Evolutionary conservation across 1,140 invertebrate genomes (phyloP).

Genomic region (Araneus ventricosus): DNA sequence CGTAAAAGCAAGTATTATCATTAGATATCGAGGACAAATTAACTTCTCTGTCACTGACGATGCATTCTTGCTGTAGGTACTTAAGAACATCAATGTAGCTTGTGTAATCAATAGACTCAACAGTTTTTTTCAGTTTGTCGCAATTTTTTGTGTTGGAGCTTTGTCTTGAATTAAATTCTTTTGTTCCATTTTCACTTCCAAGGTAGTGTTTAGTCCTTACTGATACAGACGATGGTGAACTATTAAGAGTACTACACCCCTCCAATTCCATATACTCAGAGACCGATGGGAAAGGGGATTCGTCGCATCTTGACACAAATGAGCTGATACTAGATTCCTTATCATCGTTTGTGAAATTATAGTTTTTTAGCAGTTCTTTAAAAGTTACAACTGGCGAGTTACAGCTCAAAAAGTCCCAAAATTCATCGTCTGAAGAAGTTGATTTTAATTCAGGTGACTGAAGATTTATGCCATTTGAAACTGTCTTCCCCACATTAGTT

Average conservation of each 20-base stretch:
- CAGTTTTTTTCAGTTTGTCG: not conserved
- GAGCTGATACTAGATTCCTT: not conserved
- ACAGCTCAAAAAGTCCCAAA: constrained; percentile 41
- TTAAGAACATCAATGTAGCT: not conserved
- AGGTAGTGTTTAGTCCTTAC: not conserved
- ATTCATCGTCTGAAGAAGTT: not conserved
- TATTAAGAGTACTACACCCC: not conserved
- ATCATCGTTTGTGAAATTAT: not conserved
- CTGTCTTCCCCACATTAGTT: too few species aligned
- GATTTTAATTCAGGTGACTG: not conserved
- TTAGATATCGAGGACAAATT: not conserved
- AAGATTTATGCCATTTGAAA: too few species aligned
- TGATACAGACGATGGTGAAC: not conserved
- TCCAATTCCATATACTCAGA: not conserved
- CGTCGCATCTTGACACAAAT: not conserved
- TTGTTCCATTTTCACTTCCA: not conserved
- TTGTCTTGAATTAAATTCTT: not conserved
- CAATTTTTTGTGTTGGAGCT: not conserved
- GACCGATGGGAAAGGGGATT: not conserved
- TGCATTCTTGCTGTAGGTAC: not conserved
- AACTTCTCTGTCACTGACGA: not conserved
- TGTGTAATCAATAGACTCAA: not conserved
- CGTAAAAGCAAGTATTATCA: too few species aligned
- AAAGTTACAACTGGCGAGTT: not conserved
- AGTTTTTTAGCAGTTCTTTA: not conserved